These are phyloP conservation scores for Heterochromis multidens DNA, from an alignment of 2,113 vertebrate species.

Conservation along the genomic window DNA sequence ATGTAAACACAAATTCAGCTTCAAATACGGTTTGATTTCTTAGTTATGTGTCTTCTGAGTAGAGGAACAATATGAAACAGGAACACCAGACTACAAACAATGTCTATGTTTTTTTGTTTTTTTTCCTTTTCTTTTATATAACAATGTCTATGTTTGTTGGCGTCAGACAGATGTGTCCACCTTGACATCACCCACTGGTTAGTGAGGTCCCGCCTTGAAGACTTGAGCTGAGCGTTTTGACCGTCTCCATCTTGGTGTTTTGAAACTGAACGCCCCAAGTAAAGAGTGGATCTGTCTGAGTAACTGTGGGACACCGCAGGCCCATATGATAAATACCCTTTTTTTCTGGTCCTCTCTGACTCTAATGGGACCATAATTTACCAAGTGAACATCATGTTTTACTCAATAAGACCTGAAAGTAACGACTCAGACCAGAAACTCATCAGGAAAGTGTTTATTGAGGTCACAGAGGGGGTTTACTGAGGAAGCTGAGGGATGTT, in stretches of 20 bases:
- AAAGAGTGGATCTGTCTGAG: not conserved
- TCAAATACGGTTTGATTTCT: no score
- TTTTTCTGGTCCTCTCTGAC: not conserved
- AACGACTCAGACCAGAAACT: no score
- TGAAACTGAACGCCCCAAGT: not conserved
- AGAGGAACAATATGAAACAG: not conserved
- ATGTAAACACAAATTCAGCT: no score
- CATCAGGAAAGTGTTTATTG: no score
- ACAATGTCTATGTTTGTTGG: not conserved
- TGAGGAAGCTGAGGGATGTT: rapidly evolving
- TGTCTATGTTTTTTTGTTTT: no score
- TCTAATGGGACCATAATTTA: not conserved
- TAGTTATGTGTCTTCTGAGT: not conserved
- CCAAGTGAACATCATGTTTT: no score
- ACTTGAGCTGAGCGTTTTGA: not conserved
- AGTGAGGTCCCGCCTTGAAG: not conserved
- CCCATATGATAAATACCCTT: no score
- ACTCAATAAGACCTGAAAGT: no score
- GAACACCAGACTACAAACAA: not conserved
- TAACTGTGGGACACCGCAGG: no score
- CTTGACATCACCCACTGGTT: not conserved
- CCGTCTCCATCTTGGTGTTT: not conserved
- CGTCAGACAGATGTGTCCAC: not conserved
- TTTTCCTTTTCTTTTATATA: no score
- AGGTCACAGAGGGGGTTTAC: not conserved